A percentile compares a stretch with the other conserved stretches of the same genome.
These are phyloP conservation scores for Apomyelois bistriatella DNA, from an alignment of 2,888 invertebrate species.

Conservation along the genomic window DNA sequence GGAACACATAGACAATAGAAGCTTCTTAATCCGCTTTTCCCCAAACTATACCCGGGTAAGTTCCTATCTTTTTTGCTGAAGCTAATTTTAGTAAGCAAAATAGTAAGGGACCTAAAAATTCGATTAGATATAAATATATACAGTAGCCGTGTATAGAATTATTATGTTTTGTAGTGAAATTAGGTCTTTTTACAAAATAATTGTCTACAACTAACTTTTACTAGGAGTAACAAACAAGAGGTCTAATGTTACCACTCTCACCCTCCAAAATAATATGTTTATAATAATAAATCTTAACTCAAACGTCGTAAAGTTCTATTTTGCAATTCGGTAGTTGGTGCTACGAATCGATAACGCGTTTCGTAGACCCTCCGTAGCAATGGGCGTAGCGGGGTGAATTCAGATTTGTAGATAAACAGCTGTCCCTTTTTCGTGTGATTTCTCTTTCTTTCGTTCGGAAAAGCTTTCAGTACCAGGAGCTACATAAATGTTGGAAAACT, in stretches of 20 bases:
- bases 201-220: neutral
- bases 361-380: conserved; percentile 47
- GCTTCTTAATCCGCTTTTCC: conserved; percentile 46
- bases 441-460: conserved; percentile 23
- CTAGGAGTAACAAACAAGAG: conserved; percentile 6
- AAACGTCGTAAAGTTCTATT: conserved; percentile 17
- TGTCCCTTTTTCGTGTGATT: conserved; percentile 32
- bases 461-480: conserved; percentile 33
- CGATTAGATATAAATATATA: no score
- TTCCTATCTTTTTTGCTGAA: no score
- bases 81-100: neutral
- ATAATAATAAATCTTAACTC: conserved; percentile 7
- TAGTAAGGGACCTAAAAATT: no score
- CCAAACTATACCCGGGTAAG: conserved; percentile 22
- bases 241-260: neutral
- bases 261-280: conserved; percentile 9
- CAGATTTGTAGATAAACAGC: conserved; percentile 18
- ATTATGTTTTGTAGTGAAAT: neutral
- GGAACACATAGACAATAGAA: conserved; percentile 46
- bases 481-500: neutral
- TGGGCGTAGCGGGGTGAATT: conserved; percentile 36
- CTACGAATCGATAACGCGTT: conserved; percentile 44
- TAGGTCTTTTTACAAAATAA: neutral
- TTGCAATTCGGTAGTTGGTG: conserved; percentile 10
- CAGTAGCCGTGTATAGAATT: no score